A percentile compares a stretch with the other conserved stretches of the same genome.
Evolutionary conservation across 2,113 vertebrate species (phyloP).

Genomic region (Shinisaurus crocodilurus): DNA sequence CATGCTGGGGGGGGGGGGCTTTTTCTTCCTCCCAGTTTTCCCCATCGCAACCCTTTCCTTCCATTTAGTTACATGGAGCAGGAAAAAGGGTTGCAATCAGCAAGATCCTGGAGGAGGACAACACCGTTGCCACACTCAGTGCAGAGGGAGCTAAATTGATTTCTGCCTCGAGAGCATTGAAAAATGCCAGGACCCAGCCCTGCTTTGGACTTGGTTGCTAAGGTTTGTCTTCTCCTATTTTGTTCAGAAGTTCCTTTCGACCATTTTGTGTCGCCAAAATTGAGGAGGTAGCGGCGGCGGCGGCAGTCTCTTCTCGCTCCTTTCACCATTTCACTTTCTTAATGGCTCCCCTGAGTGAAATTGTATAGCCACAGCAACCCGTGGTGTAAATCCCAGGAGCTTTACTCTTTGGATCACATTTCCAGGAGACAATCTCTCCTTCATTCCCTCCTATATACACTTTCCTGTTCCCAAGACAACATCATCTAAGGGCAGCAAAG

Average conservation of each 20-base stretch:
- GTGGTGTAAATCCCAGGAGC: not conserved
- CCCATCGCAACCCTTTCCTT: not conserved
- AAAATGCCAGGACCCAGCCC: not conserved
- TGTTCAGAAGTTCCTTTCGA: not conserved
- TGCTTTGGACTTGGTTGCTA: not conserved
- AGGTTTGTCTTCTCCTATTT: not conserved
- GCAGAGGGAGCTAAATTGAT: not conserved
- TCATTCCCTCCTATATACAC: not conserved
- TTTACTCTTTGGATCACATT: conserved; percentile 3
- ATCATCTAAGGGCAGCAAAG: not conserved
- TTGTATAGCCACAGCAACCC: not conserved
- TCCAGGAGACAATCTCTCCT: not conserved
- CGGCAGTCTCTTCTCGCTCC: not conserved
- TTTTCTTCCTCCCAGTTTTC: no score
- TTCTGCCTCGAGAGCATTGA: not conserved
- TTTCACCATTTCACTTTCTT: not conserved
- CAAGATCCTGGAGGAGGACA: not conserved
- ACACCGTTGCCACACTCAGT: not conserved
- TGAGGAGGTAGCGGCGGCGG: not conserved
- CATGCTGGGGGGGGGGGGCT: no score
- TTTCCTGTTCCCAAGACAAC: conserved; percentile 8
- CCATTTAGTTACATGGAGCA: not conserved
- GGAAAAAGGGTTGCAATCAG: not conserved
- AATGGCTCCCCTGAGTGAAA: conserved; percentile 28
- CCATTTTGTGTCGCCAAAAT: not conserved